A percentile compares a stretch with the other conserved stretches of the same genome.
Evolutionary conservation across 2,888 invertebrate genomes (phyloP).

Genomic region (Incurvaria masculella): DNA sequence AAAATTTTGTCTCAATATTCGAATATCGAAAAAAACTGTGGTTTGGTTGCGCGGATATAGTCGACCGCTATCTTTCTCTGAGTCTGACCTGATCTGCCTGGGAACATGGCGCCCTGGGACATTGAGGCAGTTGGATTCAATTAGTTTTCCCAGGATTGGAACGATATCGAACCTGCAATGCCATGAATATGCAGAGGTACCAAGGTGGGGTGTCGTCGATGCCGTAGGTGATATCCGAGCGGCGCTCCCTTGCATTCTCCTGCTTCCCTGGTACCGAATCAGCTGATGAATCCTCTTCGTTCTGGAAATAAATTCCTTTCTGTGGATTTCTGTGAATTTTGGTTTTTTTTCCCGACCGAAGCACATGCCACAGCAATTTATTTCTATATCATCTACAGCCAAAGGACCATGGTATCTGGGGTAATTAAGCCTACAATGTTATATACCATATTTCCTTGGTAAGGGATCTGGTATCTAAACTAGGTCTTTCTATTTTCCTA

Average conservation of each 20-base stretch:
- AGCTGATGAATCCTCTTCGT: neutral
- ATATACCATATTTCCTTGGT: too few relatives aligned
- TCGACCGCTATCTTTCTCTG: neutral
- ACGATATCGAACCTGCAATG: constrained; percentile 63
- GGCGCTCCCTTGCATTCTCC: constrained; percentile 20
- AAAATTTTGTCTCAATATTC: neutral
- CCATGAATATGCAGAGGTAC: constrained; percentile 80
- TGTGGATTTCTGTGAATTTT: too few relatives aligned
- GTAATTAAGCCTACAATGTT: too few relatives aligned
- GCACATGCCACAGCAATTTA: too few relatives aligned
- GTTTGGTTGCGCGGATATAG: neutral
- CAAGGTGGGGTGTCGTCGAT: constrained; percentile 81
- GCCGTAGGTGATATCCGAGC: constrained; percentile 59
- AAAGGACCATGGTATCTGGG: too few relatives aligned
- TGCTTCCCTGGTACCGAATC: constrained; percentile 21
- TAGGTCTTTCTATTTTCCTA: too few relatives aligned
- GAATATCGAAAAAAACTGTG: neutral
- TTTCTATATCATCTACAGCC: too few relatives aligned
- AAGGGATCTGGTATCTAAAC: too few relatives aligned
- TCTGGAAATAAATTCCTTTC: too few relatives aligned
- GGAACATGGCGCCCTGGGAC: neutral
- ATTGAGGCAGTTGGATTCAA: neutral
- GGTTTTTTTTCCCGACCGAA: too few relatives aligned
- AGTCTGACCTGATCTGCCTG: neutral
- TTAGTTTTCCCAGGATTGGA: neutral